Evolutionary conservation across 2,113 vertebrate species (phyloP).

Genomic region (Donacobius atricapilla): DNA sequence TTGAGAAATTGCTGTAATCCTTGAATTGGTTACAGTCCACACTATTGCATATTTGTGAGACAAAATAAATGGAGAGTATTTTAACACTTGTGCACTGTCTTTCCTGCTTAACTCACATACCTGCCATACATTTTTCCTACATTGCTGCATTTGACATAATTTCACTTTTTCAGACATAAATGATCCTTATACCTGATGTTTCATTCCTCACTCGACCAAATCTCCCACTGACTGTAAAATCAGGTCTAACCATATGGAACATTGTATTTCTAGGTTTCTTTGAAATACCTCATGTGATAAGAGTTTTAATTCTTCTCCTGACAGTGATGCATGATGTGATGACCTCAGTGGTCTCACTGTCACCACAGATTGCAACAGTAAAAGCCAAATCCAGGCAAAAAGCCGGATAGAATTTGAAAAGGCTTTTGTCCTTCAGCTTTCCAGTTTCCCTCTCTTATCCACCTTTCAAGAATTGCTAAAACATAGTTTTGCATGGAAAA

Average conservation of each 20-base stretch:
- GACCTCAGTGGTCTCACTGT: neutral
- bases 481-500: neutral
- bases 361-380: neutral
- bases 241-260: neutral
- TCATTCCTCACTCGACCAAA: neutral
- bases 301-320: neutral
- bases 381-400: neutral
- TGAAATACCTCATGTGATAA: neutral
- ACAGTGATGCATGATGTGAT: neutral
- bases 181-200: neutral
- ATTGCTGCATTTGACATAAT: neutral
- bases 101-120: neutral
- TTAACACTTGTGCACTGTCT: neutral
- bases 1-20: neutral
- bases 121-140: neutral
- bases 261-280: neutral
- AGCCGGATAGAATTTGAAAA: neutral
- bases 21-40: neutral
- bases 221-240: neutral
- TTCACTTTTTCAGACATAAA: neutral
- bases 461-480: neutral
- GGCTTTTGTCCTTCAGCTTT: neutral
- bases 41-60: neutral
- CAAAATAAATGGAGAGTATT: rapidly evolving
- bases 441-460: neutral